These are phyloP conservation scores for Scylla paramamosain DNA, from an alignment of 1,140 invertebrate genomes.

Conservation along the genomic window DNA sequence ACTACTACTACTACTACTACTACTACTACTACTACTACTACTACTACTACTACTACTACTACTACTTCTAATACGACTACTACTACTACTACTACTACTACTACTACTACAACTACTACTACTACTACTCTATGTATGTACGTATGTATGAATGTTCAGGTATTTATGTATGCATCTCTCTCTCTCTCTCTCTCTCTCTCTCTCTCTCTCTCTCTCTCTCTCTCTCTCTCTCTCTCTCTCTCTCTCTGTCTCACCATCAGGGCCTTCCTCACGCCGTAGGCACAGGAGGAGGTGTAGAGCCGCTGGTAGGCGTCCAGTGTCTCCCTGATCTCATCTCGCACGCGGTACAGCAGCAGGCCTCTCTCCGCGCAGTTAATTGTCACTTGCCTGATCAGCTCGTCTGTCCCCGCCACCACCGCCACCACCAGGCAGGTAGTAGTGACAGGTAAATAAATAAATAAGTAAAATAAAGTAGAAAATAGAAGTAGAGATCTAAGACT, in stretches of 20 bases:
- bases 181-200: no score
- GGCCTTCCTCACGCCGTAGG: conserved; percentile 99
- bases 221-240: not conserved
- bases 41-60: not conserved
- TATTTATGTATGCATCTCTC: no score
- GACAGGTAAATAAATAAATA: no score
- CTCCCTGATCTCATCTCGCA: conserved; percentile 97
- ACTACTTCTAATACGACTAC: no score
- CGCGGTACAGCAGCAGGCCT: conserved; percentile 93
- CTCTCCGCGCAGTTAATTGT: conserved; percentile 98
- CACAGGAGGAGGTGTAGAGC: conserved; percentile 97
- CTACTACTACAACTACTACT: no score
- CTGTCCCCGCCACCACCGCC: conserved; percentile 81
- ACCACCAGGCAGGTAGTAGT: conserved; percentile 48
- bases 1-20: not conserved
- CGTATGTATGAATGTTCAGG: no score
- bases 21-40: not conserved
- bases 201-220: not conserved
- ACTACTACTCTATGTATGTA: no score
- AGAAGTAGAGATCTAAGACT: not conserved
- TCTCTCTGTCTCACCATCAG: conserved; percentile 50
- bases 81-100: no score
- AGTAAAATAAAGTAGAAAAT: not conserved
- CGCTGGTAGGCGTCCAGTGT: conserved; percentile 97
- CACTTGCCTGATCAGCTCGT: conserved; percentile 96